Evolutionary conservation across 2,113 vertebrate species (phyloP), one percentile per base, ranked within the genome.

Genomic region (Chascanopsetta lugubris): DNA sequence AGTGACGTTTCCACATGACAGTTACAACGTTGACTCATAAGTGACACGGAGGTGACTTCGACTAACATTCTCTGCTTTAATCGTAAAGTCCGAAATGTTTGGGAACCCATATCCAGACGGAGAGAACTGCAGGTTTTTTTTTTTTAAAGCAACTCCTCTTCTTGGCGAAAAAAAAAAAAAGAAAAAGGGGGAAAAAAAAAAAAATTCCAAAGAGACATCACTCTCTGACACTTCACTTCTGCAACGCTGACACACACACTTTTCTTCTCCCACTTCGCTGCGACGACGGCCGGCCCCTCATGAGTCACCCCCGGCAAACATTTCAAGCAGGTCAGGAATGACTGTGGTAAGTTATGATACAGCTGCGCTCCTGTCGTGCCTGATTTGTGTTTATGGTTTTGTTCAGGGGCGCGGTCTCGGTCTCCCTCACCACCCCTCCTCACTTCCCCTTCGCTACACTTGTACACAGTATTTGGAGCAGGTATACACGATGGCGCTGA

Each of bases 361-460:
- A 83, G 72, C 55, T 67, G 32, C 43, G 60, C 21, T 69, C 30
- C 58, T 76, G 74, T 59, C 62, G 53, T 47, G 27, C 50, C 50
- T 50, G 60, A 78, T 25, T 58, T 34, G 17, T 66, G 32, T n/a
- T 55, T 63, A 56, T 47, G 71, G 75, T 42, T 18, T 53, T 79
- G n/a, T 80, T 68, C n/a, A 65, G 29, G 50, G 72, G 63, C 63
- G 80, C 58, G 74, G 74, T 68, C 67, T 72, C n/a, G n/a, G 17
- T 64, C 47, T 61, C 75, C 61, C 38, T 85, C 64, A 47, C 36
- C 64, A 47, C 36, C 64, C 55, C 55, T 72, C 73, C 77, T 66
- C 62, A 69, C 61, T 88, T 87, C 78, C 79, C 83, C 60, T 82
- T n/a, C 22, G 51, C 71, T 51, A 11, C 46, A 71, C 45, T 77